Evolutionary conservation across 92 coral and sea anemone genomes (phyloP).

Genomic region (Epizoanthus illoricatus): DNA sequence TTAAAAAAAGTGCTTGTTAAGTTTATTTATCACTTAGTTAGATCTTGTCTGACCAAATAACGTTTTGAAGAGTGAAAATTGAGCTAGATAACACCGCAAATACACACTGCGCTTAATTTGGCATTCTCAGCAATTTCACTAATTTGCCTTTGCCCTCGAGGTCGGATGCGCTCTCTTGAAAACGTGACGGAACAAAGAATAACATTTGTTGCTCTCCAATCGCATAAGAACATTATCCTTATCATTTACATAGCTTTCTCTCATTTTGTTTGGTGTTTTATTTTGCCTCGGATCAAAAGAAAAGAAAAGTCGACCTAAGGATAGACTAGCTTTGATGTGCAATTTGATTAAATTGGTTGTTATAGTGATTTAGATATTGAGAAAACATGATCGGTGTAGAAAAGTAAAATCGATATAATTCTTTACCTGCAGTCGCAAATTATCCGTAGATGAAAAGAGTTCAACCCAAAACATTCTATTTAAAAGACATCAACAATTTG

Average conservation of each 20-base stretch:
- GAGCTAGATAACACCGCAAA: neutral
- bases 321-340: neutral
- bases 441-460: neutral
- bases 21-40: neutral
- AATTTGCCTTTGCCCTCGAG: constrained; percentile 29
- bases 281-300: neutral
- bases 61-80: neutral
- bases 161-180: neutral
- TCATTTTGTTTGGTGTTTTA: neutral
- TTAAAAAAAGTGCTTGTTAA: neutral
- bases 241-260: neutral
- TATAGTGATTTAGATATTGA: constrained; percentile 21
- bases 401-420: neutral
- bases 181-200: neutral
- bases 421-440: constrained; percentile 19
- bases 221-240: no score
- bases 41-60: neutral
- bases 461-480: constrained; percentile 30
- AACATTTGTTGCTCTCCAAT: neutral
- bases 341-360: constrained; percentile 18
- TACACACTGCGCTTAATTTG: no score
- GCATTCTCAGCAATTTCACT: neutral
- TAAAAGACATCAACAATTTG: constrained; percentile 20
- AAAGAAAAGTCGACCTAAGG: neutral
- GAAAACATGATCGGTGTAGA: constrained; percentile 24